Percentiles rank a stretch among this genome's conserved stretches.
Evolutionary conservation across 1,140 invertebrate species (phyloP).

Genomic region (Amphibalanus amphitrite): DNA sequence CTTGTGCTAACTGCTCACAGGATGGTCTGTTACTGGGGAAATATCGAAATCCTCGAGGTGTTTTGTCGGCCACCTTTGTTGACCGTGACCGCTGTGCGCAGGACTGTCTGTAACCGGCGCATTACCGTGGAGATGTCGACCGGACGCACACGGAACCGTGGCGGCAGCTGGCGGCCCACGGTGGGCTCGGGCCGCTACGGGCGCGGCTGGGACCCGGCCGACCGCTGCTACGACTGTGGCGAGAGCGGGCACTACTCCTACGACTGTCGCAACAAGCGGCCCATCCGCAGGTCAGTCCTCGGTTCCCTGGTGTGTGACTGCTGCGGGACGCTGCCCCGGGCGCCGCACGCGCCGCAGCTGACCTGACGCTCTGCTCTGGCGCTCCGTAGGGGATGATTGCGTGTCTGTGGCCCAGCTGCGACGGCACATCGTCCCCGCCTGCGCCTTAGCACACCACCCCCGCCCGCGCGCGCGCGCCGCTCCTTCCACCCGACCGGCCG

Average conservation of each 20-base stretch:
- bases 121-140: slow-evolving; percentile 18
- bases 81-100: not conserved
- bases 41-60: not conserved
- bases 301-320: too few relatives aligned
- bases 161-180: slow-evolving; percentile 22
- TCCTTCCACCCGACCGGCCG: not conserved
- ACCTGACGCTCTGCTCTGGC: not conserved
- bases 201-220: slow-evolving; percentile 35
- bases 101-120: slow-evolving; percentile 18
- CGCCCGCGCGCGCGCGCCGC: too few relatives aligned
- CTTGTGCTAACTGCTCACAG: too few relatives aligned
- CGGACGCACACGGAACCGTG: slow-evolving; percentile 15
- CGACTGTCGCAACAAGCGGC: slow-evolving; percentile 32
- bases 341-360: too few relatives aligned
- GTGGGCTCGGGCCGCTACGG: slow-evolving; percentile 23
- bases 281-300: not conserved
- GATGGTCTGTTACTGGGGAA: not conserved
- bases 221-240: slow-evolving; percentile 45
- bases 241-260: slow-evolving; percentile 43
- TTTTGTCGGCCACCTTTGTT: not conserved
- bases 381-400: not conserved
- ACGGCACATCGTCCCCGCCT: not conserved
- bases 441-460: not conserved
- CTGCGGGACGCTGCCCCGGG: too few relatives aligned
- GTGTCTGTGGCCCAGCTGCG: not conserved